A percentile compares a stretch with the other conserved stretches of the same genome.
Evolutionary conservation across 2,113 vertebrate genomes (phyloP).

Genomic region (Merops nubicus): DNA sequence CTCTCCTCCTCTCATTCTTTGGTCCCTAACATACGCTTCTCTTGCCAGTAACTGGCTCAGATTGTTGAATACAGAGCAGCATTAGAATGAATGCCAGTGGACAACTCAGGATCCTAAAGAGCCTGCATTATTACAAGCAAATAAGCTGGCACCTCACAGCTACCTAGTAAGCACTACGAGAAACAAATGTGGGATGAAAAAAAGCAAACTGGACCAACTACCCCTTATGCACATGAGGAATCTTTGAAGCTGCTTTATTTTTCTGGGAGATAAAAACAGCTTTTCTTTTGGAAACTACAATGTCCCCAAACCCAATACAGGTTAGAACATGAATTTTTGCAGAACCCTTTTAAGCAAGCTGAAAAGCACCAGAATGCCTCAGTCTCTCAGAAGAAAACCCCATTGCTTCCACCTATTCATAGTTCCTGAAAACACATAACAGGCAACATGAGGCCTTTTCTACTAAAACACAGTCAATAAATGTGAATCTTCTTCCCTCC

Average conservation of each 20-base stretch:
- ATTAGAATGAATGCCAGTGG: neutral
- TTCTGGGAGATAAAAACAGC: neutral
- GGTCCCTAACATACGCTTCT: neutral
- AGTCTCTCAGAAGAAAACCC: neutral
- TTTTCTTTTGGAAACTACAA: neutral
- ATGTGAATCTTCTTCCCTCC: neutral
- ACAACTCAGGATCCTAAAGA: neutral
- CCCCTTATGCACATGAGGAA: neutral
- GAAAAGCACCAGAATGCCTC: neutral
- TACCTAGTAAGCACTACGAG: neutral
- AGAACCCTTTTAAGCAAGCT: neutral
- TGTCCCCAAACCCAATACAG: too few species aligned
- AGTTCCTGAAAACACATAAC: neutral
- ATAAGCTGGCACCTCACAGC: neutral
- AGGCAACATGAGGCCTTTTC: neutral
- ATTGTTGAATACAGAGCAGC: neutral
- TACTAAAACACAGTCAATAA: neutral
- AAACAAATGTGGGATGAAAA: rapidly evolving
- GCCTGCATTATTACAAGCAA: neutral
- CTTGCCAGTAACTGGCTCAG: neutral
- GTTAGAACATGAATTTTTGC: neutral
- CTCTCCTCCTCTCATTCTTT: neutral
- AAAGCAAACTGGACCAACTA: neutral
- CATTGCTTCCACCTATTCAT: neutral
- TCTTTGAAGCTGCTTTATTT: neutral